Evolutionary conservation across 2,888 invertebrate species (phyloP).

Genomic region (Cinara cedri): DNA sequence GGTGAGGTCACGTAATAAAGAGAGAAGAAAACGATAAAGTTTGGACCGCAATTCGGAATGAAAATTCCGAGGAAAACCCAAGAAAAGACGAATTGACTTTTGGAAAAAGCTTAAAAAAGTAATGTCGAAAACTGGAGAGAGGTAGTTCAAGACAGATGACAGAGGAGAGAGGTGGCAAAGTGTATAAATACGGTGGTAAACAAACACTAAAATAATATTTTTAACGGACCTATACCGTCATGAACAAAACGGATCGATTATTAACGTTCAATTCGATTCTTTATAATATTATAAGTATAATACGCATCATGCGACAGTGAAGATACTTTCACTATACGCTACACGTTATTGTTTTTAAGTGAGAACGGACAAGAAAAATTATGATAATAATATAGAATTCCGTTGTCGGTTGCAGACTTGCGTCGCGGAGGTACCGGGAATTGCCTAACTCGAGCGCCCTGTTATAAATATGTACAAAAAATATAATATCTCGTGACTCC

Average conservation of each 20-base stretch:
- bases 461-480: slow-evolving; percentile 24
- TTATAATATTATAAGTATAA: neutral
- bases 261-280: slow-evolving; percentile 4
- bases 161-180: too few relatives aligned
- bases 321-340: slow-evolving; percentile 30
- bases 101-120: neutral
- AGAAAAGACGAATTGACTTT: neutral
- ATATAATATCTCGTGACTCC: neutral
- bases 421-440: slow-evolving; percentile 29
- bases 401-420: neutral
- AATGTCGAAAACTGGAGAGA: neutral
- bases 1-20: too few relatives aligned
- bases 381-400: neutral
- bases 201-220: too few relatives aligned
- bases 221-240: too few relatives aligned
- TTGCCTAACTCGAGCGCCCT: slow-evolving; percentile 54
- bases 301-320: neutral
- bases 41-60: too few relatives aligned
- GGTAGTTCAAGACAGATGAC: too few relatives aligned
- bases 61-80: neutral
- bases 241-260: neutral
- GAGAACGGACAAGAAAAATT: neutral
- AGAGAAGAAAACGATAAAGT: too few relatives aligned
- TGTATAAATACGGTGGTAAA: too few relatives aligned
- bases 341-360: too few relatives aligned